Evolutionary conservation across 2,113 vertebrate species (phyloP).

Genomic region (Cricetomys ansorgei): DNA sequence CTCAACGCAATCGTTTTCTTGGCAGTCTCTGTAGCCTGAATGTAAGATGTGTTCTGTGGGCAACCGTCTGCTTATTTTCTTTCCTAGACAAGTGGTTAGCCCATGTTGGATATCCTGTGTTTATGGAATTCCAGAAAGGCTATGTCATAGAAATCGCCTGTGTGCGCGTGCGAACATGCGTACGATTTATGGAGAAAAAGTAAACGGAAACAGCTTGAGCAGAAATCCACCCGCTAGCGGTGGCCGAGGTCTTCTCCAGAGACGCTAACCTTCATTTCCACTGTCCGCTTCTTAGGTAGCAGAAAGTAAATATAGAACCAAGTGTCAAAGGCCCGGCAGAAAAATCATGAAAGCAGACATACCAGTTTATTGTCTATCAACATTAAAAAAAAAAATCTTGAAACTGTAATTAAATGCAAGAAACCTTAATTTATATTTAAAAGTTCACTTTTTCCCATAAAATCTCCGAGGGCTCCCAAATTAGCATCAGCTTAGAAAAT

Average conservation of each 20-base stretch:
- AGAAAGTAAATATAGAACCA: slow-evolving; percentile 39
- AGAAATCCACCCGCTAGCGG: slow-evolving; percentile 64
- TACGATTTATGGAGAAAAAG: background rate
- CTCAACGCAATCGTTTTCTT: slow-evolving; percentile 63
- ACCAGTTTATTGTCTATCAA: slow-evolving; percentile 8
- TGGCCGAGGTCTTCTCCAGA: slow-evolving; percentile 28
- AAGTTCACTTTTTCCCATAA: slow-evolving; percentile 31
- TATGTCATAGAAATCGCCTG: slow-evolving; percentile 81
- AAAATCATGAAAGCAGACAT: slow-evolving; percentile 35
- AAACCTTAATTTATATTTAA: slow-evolving; percentile 47
- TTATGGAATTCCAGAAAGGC: slow-evolving; percentile 87
- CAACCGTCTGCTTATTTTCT: slow-evolving; percentile 86
- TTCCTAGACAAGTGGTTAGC: slow-evolving; percentile 85
- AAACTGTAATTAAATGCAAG: slow-evolving; percentile 30
- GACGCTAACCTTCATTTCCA: background rate
- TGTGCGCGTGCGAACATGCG: background rate
- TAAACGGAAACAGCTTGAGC: slow-evolving; percentile 73
- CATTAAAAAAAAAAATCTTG: slow-evolving; percentile 7
- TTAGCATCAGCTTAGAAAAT: slow-evolving; percentile 51
- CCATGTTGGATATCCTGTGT: slow-evolving; percentile 85
- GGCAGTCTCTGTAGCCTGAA: slow-evolving; percentile 68
- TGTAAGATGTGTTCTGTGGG: slow-evolving; percentile 83
- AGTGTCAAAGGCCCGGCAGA: background rate
- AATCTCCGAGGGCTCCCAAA: slow-evolving; percentile 36
- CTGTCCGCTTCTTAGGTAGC: slow-evolving; percentile 48